These are phyloP conservation scores for Ctenochaetus hawaiiensis DNA, from an alignment of 2,797 vertebrate species.

Conservation along the genomic window DNA sequence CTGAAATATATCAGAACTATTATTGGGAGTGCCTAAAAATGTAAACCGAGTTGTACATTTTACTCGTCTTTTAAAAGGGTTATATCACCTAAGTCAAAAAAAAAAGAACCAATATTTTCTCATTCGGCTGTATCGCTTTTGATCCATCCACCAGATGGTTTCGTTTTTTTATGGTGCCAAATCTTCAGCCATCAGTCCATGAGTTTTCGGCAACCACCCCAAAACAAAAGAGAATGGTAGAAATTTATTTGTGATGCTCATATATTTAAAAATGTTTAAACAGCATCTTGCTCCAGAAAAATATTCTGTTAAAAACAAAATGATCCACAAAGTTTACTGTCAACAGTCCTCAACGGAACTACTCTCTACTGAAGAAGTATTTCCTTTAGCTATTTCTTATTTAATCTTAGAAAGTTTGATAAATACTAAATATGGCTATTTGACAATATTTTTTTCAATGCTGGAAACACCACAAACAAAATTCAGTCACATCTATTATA, in stretches of 20 bases:
- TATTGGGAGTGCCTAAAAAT: neutral
- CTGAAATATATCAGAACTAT: neutral
- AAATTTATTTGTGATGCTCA: neutral
- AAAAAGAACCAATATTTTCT: neutral
- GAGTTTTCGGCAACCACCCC: neutral
- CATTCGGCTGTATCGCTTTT: neutral
- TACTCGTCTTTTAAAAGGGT: neutral
- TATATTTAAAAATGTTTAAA: neutral
- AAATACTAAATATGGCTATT: neutral
- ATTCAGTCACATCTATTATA: too few species aligned
- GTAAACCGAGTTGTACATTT: neutral
- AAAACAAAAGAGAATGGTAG: neutral
- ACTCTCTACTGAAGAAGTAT: neutral
- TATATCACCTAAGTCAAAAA: neutral
- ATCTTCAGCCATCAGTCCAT: neutral
- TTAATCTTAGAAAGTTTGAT: neutral
- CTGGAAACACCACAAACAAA: neutral
- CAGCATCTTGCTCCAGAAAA: neutral
- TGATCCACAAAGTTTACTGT: neutral
- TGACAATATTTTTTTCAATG: neutral
- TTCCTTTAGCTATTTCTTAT: too few species aligned
- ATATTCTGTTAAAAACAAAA: neutral
- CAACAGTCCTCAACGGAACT: neutral
- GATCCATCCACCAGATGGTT: neutral
- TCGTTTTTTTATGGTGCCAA: slow-evolving; percentile 7